Conservation (phyloP, 2,888 invertebrate genomes). For the Stramonita haemastoma region DNA sequence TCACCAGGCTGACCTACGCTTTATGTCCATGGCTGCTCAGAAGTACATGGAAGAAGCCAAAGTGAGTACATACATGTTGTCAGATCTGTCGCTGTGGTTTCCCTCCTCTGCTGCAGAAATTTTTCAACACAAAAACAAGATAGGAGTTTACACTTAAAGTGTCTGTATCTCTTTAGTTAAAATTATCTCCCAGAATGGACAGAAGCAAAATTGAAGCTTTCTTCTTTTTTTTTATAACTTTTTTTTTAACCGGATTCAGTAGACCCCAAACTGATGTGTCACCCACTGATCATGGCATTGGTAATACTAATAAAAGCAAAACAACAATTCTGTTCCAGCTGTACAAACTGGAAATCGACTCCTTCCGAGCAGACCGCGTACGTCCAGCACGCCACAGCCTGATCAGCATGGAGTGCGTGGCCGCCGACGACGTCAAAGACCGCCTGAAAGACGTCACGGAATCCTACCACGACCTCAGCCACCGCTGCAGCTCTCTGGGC, state of each 20-base stretch:
- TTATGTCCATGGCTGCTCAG: constrained; percentile 96
- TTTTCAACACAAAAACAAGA: no score
- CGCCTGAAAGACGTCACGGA: constrained; percentile 80
- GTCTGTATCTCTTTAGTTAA: no score
- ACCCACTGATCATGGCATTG: neutral
- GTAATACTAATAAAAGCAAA: no score
- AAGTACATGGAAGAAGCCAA: constrained; percentile 97
- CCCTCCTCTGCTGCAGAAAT: no score
- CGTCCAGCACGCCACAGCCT: constrained; percentile 66
- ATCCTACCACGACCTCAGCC: constrained; percentile 83
- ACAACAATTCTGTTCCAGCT: constrained; percentile 52
- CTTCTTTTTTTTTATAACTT: no score
- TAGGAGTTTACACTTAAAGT: no score
- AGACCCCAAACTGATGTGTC: neutral
- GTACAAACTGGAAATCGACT: constrained; percentile 70
- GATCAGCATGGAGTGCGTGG: constrained; percentile 78
- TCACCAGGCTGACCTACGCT: constrained; percentile 95
- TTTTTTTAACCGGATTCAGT: no score
- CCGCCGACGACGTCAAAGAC: constrained; percentile 76
- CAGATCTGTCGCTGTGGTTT: neutral
- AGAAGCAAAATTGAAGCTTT: no score
- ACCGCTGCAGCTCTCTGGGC: constrained; percentile 81
- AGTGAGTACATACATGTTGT: constrained; percentile 77
- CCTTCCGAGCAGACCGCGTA: constrained; percentile 80
- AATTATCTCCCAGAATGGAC: no score